Base-by-base conservation (phyloP, 2,888 invertebrate genomes). In the Cataglyphis altisquamis region DNA sequence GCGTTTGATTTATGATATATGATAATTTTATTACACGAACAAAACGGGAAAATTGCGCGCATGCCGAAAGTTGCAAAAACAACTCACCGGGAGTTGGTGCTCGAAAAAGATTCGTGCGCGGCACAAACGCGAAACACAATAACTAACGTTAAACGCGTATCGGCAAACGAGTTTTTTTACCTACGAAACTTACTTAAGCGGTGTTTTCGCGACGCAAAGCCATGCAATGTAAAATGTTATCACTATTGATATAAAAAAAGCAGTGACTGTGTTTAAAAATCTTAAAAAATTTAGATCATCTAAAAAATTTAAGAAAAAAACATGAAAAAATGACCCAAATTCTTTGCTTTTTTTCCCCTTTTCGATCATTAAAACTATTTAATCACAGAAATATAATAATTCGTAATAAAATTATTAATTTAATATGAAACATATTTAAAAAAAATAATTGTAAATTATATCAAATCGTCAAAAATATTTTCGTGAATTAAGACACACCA, bases 1-100 rank as follows among this genome's bases (percentile, higher is more conserved):
- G 12, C 12, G 48, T 18, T 57, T 70, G 60, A 80, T 80, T 80
- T 70, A 80, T 80, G 78, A 60, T 25, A 21, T 67, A 60, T 60
- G 60, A 72, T 80, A 80, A 80, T 80, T 80, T 72, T 45, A 60
- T 80, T 25, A 45, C 12, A 60, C 36, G 25, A 9, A 45, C 25
- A 32, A 72, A 80, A 80, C 45, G 41, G 77, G 67, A 67, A 67
- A 67, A 67, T 70, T 18, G 57, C 70, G 45, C 70, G 60, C 70
- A 70, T 39, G 68, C n/a, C 68, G 57, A 78, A 55, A 55, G 36
- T 12, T 25, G 15, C 36, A 66, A 77, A 77, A 77, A 12, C 48
- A 25, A 25, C 15, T 25, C 8, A 3, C 32, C 18, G 48, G 12
- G 48, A 41, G 18, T 15, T 2, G 62, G 18, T 3, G 36, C 32